Conservation (phyloP, 2,797 vertebrate genomes). For the Molossus alvarezi region DNA sequence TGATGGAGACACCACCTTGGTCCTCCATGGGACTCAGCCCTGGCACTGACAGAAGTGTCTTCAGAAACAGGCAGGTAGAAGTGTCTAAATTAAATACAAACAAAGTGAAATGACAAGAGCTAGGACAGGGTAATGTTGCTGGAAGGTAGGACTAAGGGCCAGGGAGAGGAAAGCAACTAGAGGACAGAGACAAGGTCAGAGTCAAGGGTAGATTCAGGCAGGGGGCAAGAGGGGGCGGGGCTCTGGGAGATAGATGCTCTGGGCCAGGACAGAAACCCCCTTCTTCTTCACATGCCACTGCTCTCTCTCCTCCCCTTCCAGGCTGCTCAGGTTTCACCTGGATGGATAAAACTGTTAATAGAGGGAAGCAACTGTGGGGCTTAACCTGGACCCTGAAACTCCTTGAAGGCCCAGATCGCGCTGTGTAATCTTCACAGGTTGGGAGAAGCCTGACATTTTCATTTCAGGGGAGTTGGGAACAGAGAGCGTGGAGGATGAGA, state of each 20-base stretch:
- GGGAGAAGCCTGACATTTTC: neutral
- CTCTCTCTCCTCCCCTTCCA: too few relatives aligned
- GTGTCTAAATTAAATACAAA: neutral
- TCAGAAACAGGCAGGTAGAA: neutral
- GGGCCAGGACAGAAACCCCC: neutral
- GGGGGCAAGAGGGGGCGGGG: neutral
- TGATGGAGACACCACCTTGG: neutral
- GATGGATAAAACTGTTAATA: neutral
- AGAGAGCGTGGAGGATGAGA: neutral
- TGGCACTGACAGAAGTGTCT: neutral
- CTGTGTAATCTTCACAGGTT: neutral
- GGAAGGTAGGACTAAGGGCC: neutral
- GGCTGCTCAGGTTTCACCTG: neutral
- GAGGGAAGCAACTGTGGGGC: neutral
- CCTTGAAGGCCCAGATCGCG: neutral
- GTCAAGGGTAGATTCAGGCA: too few relatives aligned
- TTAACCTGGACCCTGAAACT: neutral
- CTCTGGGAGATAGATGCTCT: neutral
- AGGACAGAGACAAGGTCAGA: neutral
- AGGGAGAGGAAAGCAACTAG: neutral
- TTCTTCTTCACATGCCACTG: fast-evolving
- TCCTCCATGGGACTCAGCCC: neutral
- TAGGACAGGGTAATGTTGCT: neutral
- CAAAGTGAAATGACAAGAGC: neutral
- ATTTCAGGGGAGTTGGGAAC: neutral